Evolutionary conservation across 30 jellyfish, hydroid and myxozoan species (phyloP), one percentile per base, ranked within the genome.

Genomic region (Turritopsis rubra): DNA sequence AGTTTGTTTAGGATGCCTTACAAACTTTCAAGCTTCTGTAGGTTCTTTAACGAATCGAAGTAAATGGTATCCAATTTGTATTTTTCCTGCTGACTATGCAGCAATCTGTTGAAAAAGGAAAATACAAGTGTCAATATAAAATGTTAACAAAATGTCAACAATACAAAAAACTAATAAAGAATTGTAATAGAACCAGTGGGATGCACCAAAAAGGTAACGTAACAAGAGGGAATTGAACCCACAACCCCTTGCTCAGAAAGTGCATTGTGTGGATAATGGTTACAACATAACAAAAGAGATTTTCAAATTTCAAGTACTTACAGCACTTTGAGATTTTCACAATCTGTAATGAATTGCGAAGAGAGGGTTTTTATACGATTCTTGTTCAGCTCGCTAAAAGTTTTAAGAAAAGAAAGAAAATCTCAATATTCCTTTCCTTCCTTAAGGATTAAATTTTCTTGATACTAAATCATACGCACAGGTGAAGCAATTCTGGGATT

Each of bases 381-480:
- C 19, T 79, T 66, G 73, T 86, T 82, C 86, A 91, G 16, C 22
- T 84, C 96, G 13, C 97, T 90, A 23, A 52, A 83, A 75, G 25
- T 16, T n/a, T n/a, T n/a, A n/a, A n/a, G n/a, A n/a, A 52, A 28
- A 83, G 20, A 76, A 65, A 29, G 23, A 19, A 29, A n/a, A 1
- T n/a, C 16, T 68, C 1, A 68, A 68, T n/a, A 19, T 22, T 68
- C 30, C 0, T 7, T 23, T n/a, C n/a, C n/a, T n/a, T n/a, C n/a
- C n/a, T n/a, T n/a, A n/a, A n/a, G n/a, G n/a, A n/a, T n/a, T n/a
- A n/a, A n/a, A n/a, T n/a, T n/a, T n/a, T n/a, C n/a, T n/a, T n/a
- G n/a, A n/a, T n/a, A n/a, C n/a, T n/a, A n/a, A n/a, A n/a, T n/a
- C 18, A 24, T 7, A 75, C 97, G 80, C 72, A 91, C 97, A 91